phyloP scores from a whole-genome alignment of 2,888 invertebrate species.

The Nycteola revayana region DNA sequence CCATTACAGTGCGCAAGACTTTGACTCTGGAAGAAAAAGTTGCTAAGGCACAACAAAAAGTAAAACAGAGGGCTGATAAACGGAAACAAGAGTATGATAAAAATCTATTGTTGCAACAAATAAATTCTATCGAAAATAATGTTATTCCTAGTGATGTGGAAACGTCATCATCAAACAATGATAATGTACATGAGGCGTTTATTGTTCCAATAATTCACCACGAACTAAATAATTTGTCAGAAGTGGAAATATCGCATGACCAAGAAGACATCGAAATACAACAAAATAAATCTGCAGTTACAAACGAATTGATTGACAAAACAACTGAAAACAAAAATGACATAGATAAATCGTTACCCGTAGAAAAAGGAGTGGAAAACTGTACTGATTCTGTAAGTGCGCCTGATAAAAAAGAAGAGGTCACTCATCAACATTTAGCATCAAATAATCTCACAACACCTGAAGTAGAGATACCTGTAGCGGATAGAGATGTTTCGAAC shows the following conservation, averaged over 20 bases:
- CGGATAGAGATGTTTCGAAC: too few species aligned
- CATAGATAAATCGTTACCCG: too few species aligned
- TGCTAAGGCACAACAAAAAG: slow-evolving; percentile 51
- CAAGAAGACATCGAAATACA: slow-evolving; percentile 1
- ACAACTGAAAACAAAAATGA: too few species aligned
- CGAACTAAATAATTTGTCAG: slow-evolving; percentile 33
- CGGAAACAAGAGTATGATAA: slow-evolving; percentile 36
- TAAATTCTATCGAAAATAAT: not conserved
- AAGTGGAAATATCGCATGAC: slow-evolving; percentile 44
- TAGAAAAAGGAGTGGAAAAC: too few species aligned
- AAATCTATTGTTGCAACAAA: slow-evolving; percentile 11
- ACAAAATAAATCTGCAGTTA: not conserved
- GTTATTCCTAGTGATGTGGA: too few species aligned
- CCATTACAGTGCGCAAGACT: slow-evolving; percentile 45
- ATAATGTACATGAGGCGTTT: too few species aligned
- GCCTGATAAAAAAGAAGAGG: too few species aligned
- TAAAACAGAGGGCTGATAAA: slow-evolving; percentile 49
- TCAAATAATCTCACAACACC: too few species aligned
- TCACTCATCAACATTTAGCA: too few species aligned
- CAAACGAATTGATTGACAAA: not conserved
- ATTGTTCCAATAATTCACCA: slow-evolving; percentile 32
- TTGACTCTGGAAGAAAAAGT: slow-evolving; percentile 59
- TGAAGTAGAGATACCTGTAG: too few species aligned
- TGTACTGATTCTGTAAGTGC: too few species aligned
- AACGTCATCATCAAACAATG: slow-evolving; percentile 5